Conservation (phyloP, 1,140 invertebrate genomes). For the Trissolcus basalis region DNA sequence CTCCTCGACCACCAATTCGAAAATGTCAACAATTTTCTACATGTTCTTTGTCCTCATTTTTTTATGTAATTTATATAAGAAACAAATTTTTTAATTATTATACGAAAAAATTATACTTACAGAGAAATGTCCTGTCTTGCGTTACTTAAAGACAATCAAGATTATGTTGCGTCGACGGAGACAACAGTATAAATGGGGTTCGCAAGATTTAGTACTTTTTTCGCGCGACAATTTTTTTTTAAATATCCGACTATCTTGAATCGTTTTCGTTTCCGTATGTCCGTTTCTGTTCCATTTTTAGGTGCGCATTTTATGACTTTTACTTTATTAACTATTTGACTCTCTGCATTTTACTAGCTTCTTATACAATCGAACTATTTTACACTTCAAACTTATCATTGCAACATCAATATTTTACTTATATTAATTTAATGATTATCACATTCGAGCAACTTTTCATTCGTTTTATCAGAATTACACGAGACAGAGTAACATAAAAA, state of each 20-base stretch:
- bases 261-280: not conserved
- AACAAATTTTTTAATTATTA: constrained; percentile 4
- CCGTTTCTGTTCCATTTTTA: constrained; percentile 18
- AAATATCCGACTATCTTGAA: not conserved
- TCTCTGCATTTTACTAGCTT: constrained; percentile 3
- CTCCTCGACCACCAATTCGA: constrained; percentile 8
- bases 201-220: constrained; percentile 21
- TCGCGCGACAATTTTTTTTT: constrained; percentile 17
- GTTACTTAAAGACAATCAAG: not conserved
- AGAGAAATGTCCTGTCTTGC: no score
- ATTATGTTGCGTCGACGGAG: constrained; percentile 8
- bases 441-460: no score
- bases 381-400: not conserved
- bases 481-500: no score
- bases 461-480: no score
- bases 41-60: constrained; percentile 4
- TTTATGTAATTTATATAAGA: constrained; percentile 19
- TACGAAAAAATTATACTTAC: no score
- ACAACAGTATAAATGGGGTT: constrained; percentile 12
- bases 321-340: not conserved
- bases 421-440: no score
- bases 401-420: no score
- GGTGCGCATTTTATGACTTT: constrained; percentile 12
- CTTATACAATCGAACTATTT: constrained; percentile 8
- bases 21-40: not conserved